Conservation (phyloP, 1,140 invertebrate genomes). For the Neoseiulus cucumeris region DNA sequence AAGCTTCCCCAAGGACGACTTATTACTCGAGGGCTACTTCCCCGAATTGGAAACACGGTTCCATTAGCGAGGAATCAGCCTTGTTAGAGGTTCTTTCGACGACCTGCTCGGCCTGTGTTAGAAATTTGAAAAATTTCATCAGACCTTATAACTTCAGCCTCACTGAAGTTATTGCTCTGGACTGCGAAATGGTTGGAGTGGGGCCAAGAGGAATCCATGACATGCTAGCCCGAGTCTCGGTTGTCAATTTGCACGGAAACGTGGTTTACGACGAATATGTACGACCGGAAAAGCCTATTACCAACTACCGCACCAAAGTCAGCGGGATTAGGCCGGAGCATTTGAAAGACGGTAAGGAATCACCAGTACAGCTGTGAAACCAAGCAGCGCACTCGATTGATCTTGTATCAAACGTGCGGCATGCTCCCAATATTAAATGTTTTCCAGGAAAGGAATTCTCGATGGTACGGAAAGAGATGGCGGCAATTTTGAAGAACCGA, state of each 20-base stretch:
- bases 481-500: constrained; percentile 46
- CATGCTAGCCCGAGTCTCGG: constrained; percentile 67
- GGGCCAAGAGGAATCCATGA: constrained; percentile 47
- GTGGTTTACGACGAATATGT: constrained; percentile 81
- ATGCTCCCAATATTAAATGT: constrained; percentile 11
- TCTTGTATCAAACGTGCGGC: too few relatives aligned
- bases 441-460: constrained; percentile 40
- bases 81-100: background rate
- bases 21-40: too few relatives aligned
- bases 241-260: constrained; percentile 67
- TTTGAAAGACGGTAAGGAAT: constrained; percentile 36
- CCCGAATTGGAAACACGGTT: too few relatives aligned
- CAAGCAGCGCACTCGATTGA: too few relatives aligned
- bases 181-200: constrained; percentile 92
- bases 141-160: constrained; percentile 13
- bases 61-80: background rate
- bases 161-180: constrained; percentile 58
- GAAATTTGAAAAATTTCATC: background rate
- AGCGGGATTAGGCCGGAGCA: constrained; percentile 63
- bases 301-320: constrained; percentile 66
- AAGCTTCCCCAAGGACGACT: too few relatives aligned
- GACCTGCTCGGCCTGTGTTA: too few relatives aligned
- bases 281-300: constrained; percentile 50
- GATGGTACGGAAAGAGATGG: constrained; percentile 57
- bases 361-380: background rate